phyloP scores from a whole-genome alignment of 1,140 invertebrate species.

The Triops cancriformis region DNA sequence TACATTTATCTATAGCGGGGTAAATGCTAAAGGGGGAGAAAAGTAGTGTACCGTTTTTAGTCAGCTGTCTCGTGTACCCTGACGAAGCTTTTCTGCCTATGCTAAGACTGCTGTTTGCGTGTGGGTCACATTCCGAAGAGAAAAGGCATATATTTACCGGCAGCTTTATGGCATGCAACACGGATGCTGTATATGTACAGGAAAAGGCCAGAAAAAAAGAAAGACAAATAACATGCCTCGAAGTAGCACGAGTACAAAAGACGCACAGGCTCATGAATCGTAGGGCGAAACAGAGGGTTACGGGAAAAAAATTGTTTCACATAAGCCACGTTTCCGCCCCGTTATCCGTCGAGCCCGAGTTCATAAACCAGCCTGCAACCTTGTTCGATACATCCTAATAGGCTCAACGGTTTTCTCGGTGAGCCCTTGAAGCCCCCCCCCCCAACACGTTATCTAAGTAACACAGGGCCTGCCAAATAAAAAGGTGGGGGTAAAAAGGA shows the following conservation, averaged over 20 bases:
- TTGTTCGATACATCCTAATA: background rate
- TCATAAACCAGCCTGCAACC: background rate
- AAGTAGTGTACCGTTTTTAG: background rate
- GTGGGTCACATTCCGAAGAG: background rate
- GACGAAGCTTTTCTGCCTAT: background rate
- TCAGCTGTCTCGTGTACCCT: background rate
- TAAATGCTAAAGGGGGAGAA: background rate
- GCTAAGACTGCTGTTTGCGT: background rate
- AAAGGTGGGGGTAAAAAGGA: background rate
- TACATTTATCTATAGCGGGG: background rate
- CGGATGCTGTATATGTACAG: background rate
- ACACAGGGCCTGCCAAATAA: background rate
- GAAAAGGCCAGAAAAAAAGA: background rate
- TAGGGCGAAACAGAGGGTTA: background rate
- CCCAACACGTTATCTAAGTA: background rate
- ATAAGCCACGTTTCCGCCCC: background rate
- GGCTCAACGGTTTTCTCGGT: background rate
- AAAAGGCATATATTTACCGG: background rate
- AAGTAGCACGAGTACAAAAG: background rate
- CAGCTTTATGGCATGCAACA: background rate
- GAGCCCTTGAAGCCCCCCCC: background rate
- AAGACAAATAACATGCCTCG: background rate
- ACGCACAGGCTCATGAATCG: background rate
- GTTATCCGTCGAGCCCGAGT: background rate
- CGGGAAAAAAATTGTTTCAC: background rate